These are phyloP conservation scores for Episyrphus balteatus DNA, from an alignment of 1,140 invertebrate species.

Conservation along the genomic window DNA sequence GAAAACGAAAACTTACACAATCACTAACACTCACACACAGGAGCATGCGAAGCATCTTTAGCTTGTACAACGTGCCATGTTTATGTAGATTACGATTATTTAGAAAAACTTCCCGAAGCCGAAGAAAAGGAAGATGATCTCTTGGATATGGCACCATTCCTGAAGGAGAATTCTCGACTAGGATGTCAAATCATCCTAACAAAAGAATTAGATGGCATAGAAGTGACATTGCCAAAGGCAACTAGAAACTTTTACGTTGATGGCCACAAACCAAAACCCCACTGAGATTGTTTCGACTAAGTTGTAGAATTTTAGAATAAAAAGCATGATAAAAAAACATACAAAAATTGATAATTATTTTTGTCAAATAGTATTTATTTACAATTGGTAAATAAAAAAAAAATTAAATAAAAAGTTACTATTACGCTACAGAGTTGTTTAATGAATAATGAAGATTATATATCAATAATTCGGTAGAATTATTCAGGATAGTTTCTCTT, in stretches of 20 bases:
- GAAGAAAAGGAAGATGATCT: conserved; percentile 94
- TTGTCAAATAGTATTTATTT: too few species aligned
- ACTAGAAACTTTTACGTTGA: conserved; percentile 99
- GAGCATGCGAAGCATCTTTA: conserved; percentile 94
- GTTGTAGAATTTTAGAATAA: too few species aligned
- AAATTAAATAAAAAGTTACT: too few species aligned
- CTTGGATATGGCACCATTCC: conserved; percentile 90
- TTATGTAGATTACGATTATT: conserved; percentile 73
- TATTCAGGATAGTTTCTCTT: too few species aligned
- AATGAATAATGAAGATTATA: too few species aligned
- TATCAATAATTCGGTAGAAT: too few species aligned
- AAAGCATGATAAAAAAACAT: too few species aligned
- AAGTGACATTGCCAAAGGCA: conserved; percentile 73
- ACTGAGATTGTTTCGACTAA: conserved; percentile 40
- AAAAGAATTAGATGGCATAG: conserved; percentile 87
- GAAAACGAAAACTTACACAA: neutral
- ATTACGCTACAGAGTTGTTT: too few species aligned
- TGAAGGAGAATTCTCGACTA: conserved; percentile 87
- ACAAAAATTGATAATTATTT: too few species aligned
- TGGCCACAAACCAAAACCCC: conserved; percentile 86
- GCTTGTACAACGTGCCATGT: conserved; percentile 98
- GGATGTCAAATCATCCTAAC: conserved; percentile 92
- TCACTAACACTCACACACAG: conserved; percentile 30
- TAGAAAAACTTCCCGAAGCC: conserved; percentile 63
- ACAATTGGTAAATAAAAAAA: too few species aligned